Evolutionary conservation across 2,113 vertebrate genomes (phyloP).

Genomic region (Daboia siamensis): DNA sequence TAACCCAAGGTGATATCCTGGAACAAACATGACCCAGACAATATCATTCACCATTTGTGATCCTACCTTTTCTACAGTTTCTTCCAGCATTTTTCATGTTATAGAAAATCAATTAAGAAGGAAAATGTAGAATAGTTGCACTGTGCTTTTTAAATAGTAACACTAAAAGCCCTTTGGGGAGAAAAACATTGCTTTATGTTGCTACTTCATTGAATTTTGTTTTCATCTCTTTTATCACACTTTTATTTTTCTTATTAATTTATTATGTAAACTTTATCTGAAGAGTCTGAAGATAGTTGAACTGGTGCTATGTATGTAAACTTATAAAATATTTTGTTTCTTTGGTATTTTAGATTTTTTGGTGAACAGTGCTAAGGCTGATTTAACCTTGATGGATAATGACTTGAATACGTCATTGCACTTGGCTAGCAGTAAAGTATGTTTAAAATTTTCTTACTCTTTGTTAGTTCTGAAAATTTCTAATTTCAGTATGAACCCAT

Average conservation of each 20-base stretch:
- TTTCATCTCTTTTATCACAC: not conserved
- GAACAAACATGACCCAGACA: not conserved
- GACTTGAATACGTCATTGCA: constrained; percentile 89
- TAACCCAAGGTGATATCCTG: not conserved
- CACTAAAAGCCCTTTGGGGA: not conserved
- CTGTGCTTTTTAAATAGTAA: not conserved
- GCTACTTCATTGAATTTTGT: not conserved
- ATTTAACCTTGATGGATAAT: constrained; percentile 81
- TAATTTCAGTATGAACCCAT: not conserved
- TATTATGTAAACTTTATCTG: not conserved
- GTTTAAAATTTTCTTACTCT: constrained; percentile 44
- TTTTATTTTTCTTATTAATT: not conserved
- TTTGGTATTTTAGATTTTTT: constrained; percentile 77
- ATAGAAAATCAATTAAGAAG: not conserved
- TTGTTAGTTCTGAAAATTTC: not conserved
- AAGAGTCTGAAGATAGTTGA: not conserved
- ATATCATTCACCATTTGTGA: not conserved
- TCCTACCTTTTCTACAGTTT: not conserved
- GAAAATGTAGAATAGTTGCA: not conserved
- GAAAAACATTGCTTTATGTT: not conserved
- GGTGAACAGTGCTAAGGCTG: constrained; percentile 77
- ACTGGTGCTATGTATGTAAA: not conserved
- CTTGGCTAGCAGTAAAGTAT: constrained; percentile 89
- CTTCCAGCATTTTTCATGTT: not conserved
- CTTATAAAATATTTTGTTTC: not conserved